Evolutionary conservation across 92 coral and sea anemone genomes (phyloP).

Genomic region (Porites lobata): DNA sequence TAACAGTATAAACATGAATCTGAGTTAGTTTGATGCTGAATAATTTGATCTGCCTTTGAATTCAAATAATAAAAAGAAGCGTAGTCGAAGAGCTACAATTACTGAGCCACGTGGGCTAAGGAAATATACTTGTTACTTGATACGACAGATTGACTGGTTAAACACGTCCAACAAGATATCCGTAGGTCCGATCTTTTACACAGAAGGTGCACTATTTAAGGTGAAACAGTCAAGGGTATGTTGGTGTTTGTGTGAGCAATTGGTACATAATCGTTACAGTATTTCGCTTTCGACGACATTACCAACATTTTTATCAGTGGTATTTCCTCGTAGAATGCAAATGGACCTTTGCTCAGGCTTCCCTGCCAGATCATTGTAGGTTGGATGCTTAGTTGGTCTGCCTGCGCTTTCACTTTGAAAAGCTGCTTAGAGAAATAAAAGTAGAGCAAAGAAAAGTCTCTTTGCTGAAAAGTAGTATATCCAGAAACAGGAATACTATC

Average conservation of each 20-base stretch:
- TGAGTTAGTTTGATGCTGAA: no score
- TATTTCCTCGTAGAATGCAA: conserved; percentile 37
- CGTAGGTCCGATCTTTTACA: neutral
- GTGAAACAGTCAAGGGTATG: conserved; percentile 28
- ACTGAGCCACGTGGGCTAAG: no score
- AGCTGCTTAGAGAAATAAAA: neutral
- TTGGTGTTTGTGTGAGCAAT: conserved; percentile 20
- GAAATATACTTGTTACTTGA: no score
- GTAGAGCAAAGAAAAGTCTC: neutral
- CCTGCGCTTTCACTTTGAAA: neutral
- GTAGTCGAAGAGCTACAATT: no score
- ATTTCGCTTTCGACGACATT: neutral
- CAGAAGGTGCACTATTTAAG: neutral
- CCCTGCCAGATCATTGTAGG: conserved; percentile 18
- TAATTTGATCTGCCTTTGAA: no score
- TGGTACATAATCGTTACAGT: conserved; percentile 12
- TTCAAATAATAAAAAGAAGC: no score
- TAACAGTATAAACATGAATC: no score
- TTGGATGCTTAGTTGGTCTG: neutral
- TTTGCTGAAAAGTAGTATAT: conserved; percentile 37
- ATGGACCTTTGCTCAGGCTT: conserved; percentile 35
- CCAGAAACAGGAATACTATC: conserved; percentile 37
- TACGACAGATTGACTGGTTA: no score
- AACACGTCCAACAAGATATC: no score
- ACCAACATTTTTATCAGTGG: conserved; percentile 11